Base-by-base conservation (phyloP, 2,113 vertebrate species). In the Heterochromis multidens region DNA sequence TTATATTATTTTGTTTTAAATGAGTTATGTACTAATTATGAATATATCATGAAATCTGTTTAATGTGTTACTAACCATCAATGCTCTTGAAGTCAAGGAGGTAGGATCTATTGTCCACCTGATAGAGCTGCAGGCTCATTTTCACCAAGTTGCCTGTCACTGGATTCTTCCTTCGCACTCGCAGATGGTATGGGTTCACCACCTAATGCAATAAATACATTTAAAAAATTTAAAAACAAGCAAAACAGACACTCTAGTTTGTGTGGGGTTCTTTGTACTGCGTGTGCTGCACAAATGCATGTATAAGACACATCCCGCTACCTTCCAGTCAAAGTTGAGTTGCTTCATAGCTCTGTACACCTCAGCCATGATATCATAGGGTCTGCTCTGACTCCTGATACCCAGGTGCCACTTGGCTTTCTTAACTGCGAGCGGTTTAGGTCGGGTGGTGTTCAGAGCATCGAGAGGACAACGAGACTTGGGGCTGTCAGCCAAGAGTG, bases 381-480 rank as follows among this genome's bases (percentile, higher is more conserved):
- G 98, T 29, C 97, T 97, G 95, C 99, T 99, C 95, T 99, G 99
- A 92, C 99, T 99, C 90, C 98, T 96, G 93, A 99, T 99, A 1
- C 99, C 99, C 84, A 99, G 96, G 95, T 99, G 98, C 99, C 98
- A 99, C 93, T 99, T 99, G 87, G 99, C 97, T 91, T 99, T 99
- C 95, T 99, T 99, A 83, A 99, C 98, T 13, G 98, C 97, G 90
- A 98, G 89, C 0, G 97, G 97, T 92, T 99, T 99, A 72, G 97
- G 98, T 76, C 97, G 97, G 0, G 99, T 99, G n/a, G 98, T 99
- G 94, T 99, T 99, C 85, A 99, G 97, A 19, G 98, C 99, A 14
- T 99, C 99, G 91, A 99, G 88, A 4, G 98, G 97, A 67, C 98
- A 99, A 2, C 97, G 96, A 0, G 98, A 94, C 82, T 99, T 99